phyloP scores from a whole-genome alignment of 1,140 invertebrate species.

The Calliphora vicina region DNA sequence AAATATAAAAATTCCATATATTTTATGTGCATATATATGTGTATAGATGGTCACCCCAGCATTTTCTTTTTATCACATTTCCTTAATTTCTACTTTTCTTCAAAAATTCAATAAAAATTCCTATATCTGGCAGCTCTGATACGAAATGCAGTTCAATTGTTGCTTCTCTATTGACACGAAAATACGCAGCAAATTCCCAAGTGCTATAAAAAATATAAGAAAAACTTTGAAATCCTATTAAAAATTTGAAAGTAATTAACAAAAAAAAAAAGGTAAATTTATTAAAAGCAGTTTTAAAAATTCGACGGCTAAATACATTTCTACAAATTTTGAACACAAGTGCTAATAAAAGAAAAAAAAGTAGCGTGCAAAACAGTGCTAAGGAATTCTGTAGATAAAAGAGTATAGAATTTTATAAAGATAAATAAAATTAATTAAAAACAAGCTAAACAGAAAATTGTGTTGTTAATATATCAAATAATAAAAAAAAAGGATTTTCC shows the following conservation, averaged over 20 bases:
- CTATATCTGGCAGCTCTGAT: neutral
- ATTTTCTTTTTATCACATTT: too few relatives aligned
- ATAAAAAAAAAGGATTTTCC: neutral
- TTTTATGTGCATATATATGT: too few relatives aligned
- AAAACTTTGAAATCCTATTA: neutral
- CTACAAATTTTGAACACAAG: neutral
- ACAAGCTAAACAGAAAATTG: neutral
- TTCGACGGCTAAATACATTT: neutral
- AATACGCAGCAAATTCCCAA: conserved; percentile 1
- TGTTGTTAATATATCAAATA: neutral
- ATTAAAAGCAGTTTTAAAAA: neutral
- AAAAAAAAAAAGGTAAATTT: neutral
- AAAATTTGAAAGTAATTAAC: neutral
- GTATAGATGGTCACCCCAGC: too few relatives aligned
- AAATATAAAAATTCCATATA: too few relatives aligned
- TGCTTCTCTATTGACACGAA: neutral
- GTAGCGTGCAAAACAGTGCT: neutral
- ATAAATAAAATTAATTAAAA: neutral
- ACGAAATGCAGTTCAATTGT: neutral
- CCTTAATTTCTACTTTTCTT: too few relatives aligned
- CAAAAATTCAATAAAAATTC: too few relatives aligned
- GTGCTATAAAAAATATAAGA: neutral
- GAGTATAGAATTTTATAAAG: neutral
- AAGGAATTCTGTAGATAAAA: neutral
- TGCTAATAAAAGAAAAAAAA: neutral